These are phyloP conservation scores for Parauchenoglanis punctatus DNA, from an alignment of 2,797 vertebrate genomes.

Conservation along the genomic window DNA sequence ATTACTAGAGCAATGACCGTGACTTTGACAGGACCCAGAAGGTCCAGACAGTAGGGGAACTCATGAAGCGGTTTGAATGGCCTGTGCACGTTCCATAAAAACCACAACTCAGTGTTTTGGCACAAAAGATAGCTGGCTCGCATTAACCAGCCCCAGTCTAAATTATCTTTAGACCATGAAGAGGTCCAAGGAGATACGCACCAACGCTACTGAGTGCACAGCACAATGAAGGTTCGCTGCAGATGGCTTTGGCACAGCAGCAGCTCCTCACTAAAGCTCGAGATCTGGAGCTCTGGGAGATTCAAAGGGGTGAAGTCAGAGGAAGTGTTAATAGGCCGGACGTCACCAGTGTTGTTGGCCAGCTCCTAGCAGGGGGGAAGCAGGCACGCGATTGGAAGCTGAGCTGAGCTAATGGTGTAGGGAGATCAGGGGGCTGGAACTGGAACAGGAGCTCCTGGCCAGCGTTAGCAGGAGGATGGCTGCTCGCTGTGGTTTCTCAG, in stretches of 20 bases:
- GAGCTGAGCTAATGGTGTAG: constrained; percentile 67
- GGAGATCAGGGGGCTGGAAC: constrained; percentile 68
- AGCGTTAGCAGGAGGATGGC: constrained; percentile 62
- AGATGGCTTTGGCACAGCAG: constrained; percentile 38
- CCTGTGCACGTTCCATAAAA: constrained; percentile 48
- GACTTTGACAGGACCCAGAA: constrained; percentile 58
- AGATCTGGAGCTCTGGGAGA: constrained; percentile 31
- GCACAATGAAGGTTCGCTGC: constrained; percentile 27
- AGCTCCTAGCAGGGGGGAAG: constrained; percentile 60
- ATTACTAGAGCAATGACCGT: constrained; percentile 58
- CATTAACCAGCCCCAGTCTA: constrained; percentile 36
- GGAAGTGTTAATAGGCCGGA: constrained; percentile 70
- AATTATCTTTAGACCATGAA: constrained; percentile 47
- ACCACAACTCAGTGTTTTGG: constrained; percentile 47
- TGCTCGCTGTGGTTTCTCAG: constrained; percentile 77
- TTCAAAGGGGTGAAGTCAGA: constrained; percentile 40
- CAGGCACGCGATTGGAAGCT: constrained; percentile 72
- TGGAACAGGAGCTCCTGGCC: constrained; percentile 42
- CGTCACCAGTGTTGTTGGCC: constrained; percentile 69
- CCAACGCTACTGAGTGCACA: constrained; percentile 31
- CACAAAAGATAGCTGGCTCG: constrained; percentile 37
- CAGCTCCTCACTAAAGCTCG: constrained; percentile 22
- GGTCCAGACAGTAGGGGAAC: constrained; percentile 60
- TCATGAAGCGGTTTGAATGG: constrained; percentile 57
- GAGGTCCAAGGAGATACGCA: constrained; percentile 49